These are phyloP conservation scores for Drosophila mayri DNA, from an alignment of 1,140 invertebrate genomes.

Conservation along the genomic window DNA sequence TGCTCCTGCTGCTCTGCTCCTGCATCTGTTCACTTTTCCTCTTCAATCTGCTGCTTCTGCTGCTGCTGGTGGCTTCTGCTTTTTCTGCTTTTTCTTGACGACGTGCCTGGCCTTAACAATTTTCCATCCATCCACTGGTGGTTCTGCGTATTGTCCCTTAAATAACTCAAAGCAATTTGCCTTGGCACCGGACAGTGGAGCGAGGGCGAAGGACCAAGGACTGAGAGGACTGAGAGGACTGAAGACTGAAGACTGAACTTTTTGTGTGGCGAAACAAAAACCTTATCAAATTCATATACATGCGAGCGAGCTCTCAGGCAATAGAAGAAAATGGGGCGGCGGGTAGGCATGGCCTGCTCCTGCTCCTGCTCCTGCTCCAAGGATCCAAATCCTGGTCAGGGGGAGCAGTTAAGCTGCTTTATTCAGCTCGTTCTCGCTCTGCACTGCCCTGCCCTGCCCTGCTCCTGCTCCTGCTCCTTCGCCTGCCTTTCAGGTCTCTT, in stretches of 20 bases:
- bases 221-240: neutral
- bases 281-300: slow-evolving; percentile 69
- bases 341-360: neutral
- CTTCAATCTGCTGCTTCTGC: slow-evolving; percentile 3
- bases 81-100: slow-evolving; percentile 20
- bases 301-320: slow-evolving; percentile 20
- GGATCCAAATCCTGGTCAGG: slow-evolving; percentile 22
- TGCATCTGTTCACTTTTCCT: neutral
- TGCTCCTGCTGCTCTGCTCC: neutral
- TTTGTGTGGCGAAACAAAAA: slow-evolving; percentile 54
- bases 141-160: slow-evolving; percentile 33
- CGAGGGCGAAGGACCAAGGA: neutral
- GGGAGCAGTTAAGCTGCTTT: slow-evolving; percentile 52
- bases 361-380: neutral
- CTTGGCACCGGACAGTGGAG: slow-evolving; percentile 37
- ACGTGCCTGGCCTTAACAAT: slow-evolving; percentile 60
- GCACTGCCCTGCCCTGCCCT: slow-evolving; percentile 7
- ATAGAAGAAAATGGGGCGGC: slow-evolving; percentile 6
- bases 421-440: slow-evolving; percentile 5
- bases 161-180: slow-evolving; percentile 61
- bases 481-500: slow-evolving; percentile 4
- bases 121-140: slow-evolving; percentile 4
- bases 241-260: slow-evolving; percentile 12
- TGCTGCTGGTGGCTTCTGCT: slow-evolving; percentile 1
- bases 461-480: neutral